These are phyloP conservation scores for Oryctolagus cuniculus DNA, from an alignment of 2,113 vertebrate species.

Conservation along the genomic window DNA sequence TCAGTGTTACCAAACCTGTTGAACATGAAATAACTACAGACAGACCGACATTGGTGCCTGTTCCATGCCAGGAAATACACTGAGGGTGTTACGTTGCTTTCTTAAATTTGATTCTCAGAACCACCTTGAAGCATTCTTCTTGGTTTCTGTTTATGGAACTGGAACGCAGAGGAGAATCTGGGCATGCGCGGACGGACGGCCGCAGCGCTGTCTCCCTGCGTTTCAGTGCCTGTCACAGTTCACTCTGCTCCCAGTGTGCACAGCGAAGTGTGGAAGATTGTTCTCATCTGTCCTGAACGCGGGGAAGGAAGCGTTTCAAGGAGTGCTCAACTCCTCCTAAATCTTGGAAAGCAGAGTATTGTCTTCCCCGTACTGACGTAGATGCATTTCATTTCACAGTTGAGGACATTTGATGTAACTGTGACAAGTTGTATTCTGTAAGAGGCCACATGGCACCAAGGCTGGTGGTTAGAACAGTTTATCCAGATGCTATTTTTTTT, in stretches of 20 bases:
- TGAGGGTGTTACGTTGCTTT: no score
- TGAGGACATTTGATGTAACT: background rate
- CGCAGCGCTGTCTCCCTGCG: background rate
- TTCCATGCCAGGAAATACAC: conserved; percentile 21
- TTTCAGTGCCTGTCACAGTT: conserved; percentile 31
- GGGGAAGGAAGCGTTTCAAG: conserved; percentile 13
- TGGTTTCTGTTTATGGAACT: conserved; percentile 41
- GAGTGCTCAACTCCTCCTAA: background rate
- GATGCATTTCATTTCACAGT: conserved; percentile 22
- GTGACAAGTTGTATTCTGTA: background rate
- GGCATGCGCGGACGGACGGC: no score
- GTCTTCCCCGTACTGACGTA: background rate
- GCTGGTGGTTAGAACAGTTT: background rate
- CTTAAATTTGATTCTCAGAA: conserved; percentile 52
- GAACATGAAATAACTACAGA: conserved; percentile 12
- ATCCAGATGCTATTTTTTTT: background rate
- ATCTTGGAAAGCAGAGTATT: conserved; percentile 37
- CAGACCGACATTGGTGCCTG: background rate
- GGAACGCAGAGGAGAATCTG: background rate
- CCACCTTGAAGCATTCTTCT: background rate
- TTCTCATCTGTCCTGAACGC: conserved; percentile 29
- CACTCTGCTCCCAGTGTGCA: conserved; percentile 16
- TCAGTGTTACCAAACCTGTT: background rate
- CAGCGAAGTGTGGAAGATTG: conserved; percentile 29
- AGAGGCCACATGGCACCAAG: background rate